Conservation (phyloP, 2,113 vertebrate species). For the Pterocles orientalis region DNA sequence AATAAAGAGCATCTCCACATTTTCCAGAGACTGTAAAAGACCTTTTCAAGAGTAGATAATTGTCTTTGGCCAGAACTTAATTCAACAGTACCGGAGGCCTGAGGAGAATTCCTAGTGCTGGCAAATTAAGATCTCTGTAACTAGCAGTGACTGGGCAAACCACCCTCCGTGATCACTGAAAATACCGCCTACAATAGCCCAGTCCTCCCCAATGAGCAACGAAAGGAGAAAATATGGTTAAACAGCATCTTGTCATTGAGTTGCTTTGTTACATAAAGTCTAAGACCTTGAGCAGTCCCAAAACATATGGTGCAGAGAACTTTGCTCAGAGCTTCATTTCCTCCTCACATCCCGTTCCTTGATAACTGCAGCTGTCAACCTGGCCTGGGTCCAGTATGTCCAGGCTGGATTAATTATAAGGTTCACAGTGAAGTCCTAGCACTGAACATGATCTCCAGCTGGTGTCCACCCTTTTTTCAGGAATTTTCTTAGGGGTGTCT, state of each 20-base stretch:
- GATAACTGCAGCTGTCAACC: slow-evolving; percentile 60
- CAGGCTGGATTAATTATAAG: background rate
- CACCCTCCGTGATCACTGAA: slow-evolving; percentile 12
- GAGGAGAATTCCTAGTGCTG: slow-evolving; percentile 9
- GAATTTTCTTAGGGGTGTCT: background rate
- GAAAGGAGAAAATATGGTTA: slow-evolving; percentile 44
- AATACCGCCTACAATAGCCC: background rate
- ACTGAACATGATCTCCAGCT: background rate
- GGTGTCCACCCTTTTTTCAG: background rate
- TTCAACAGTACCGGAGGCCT: slow-evolving; percentile 20
- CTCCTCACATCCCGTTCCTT: background rate
- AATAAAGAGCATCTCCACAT: background rate
- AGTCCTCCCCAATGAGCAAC: background rate
- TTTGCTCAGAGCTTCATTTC: slow-evolving; percentile 49
- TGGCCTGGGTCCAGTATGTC: slow-evolving; percentile 52
- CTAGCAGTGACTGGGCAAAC: slow-evolving; percentile 44
- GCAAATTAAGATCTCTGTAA: slow-evolving; percentile 54
- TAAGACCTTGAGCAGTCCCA: slow-evolving; percentile 66
- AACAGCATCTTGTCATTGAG: slow-evolving; percentile 61
- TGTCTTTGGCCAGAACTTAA: slow-evolving; percentile 18
- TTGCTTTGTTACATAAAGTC: slow-evolving; percentile 64
- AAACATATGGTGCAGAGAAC: slow-evolving; percentile 70
- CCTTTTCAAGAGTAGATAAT: slow-evolving; percentile 36
- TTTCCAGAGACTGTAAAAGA: background rate
- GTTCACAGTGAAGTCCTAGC: background rate